phyloP scores from a whole-genome alignment of 2,113 vertebrate genomes.

The Cephalopterus ornatus region DNA sequence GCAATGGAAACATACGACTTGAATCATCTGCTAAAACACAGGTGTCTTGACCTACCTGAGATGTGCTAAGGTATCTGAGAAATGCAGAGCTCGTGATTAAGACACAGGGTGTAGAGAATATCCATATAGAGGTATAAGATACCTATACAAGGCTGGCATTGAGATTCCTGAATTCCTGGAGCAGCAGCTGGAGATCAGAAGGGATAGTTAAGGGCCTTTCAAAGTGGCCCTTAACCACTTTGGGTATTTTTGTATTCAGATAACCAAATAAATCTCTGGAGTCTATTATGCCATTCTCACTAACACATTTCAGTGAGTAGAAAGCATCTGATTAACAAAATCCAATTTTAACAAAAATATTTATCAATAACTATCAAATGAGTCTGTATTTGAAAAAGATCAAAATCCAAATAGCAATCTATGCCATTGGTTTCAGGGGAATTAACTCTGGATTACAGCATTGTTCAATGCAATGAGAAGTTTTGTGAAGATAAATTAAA shows the following conservation, averaged over 20 bases:
- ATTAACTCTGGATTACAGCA: not conserved
- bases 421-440: not conserved
- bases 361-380: not conserved
- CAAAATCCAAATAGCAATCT: not conserved
- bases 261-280: not conserved
- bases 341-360: not conserved
- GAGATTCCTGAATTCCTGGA: not conserved
- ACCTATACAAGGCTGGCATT: rapidly evolving
- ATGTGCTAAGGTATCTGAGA: not conserved
- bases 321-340: not conserved
- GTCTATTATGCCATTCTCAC: not conserved
- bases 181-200: not conserved
- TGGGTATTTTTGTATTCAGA: not conserved
- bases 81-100: not conserved
- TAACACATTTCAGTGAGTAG: not conserved
- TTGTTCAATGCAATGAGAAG: not conserved
- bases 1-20: not conserved
- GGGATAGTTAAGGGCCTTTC: not conserved
- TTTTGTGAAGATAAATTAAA: not conserved
- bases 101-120: not conserved
- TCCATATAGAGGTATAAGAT: not conserved
- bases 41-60: not conserved
- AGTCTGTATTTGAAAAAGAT: not conserved
- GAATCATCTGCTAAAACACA: not conserved
- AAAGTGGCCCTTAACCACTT: too few species aligned